Evolutionary conservation across 2,888 invertebrate species (phyloP).

Genomic region (Orchesellides sinensis): DNA sequence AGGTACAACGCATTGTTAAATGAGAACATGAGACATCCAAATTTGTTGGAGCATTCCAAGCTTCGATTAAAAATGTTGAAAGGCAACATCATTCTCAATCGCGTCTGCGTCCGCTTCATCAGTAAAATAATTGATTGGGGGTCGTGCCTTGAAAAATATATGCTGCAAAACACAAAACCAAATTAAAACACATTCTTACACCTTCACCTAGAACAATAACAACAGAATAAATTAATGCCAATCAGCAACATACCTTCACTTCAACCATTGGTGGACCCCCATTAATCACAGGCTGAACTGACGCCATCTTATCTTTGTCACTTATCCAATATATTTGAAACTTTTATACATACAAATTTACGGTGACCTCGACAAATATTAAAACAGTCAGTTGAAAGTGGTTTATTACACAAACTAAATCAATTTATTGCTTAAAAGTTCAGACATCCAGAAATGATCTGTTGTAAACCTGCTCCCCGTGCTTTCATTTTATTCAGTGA

Average conservation of each 20-base stretch:
- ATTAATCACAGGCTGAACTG: constrained; percentile 10
- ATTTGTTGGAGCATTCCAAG: constrained; percentile 54
- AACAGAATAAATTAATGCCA: background rate
- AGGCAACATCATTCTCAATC: constrained; percentile 26
- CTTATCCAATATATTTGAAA: no score
- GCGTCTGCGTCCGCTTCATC: constrained; percentile 34
- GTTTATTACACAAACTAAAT: no score
- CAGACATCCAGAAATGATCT: no score
- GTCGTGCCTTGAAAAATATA: constrained; percentile 56
- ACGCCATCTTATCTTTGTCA: no score
- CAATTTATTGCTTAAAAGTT: no score
- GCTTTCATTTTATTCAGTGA: no score
- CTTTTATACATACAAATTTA: no score
- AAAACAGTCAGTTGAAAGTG: no score
- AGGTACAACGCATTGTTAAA: constrained; percentile 33
- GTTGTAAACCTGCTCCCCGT: no score
- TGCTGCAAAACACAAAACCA: constrained; percentile 50
- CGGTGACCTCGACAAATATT: no score
- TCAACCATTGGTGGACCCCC: constrained; percentile 45
- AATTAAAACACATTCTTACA: no score
- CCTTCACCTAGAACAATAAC: background rate
- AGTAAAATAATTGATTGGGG: constrained; percentile 21
- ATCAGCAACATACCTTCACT: constrained; percentile 44
- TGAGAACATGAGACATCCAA: constrained; percentile 50
- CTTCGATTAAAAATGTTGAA: constrained; percentile 36